phyloP scores from a whole-genome alignment of 2,888 invertebrate genomes.

The Patella caerulea region DNA sequence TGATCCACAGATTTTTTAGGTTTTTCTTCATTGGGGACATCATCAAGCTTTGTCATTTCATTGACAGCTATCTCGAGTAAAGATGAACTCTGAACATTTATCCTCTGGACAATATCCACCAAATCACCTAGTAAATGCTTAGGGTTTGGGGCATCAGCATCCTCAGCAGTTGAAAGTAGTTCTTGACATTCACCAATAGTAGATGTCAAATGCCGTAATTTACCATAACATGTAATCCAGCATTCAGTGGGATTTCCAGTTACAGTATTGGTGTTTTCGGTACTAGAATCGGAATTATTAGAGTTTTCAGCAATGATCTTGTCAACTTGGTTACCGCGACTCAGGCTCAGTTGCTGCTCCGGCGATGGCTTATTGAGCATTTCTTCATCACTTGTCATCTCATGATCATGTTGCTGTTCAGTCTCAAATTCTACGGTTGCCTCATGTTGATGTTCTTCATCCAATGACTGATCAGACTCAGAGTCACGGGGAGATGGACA shows the following conservation, averaged over 20 bases:
- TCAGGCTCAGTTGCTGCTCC: too few relatives aligned
- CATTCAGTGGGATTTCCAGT: not conserved
- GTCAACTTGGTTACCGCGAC: too few relatives aligned
- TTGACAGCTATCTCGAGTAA: not conserved
- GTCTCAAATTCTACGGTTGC: too few relatives aligned
- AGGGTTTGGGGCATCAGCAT: not conserved
- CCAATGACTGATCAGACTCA: too few relatives aligned
- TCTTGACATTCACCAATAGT: not conserved
- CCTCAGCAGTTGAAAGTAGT: not conserved
- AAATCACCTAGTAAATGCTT: not conserved
- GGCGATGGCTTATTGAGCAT: too few relatives aligned
- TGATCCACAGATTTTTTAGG: not conserved
- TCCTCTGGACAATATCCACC: not conserved
- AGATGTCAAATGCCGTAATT: not conserved
- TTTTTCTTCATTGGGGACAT: not conserved
- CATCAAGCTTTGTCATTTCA: not conserved
- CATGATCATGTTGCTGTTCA: too few relatives aligned
- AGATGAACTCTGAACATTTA: too few relatives aligned
- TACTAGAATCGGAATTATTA: not conserved
- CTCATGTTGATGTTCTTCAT: too few relatives aligned
- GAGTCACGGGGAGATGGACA: too few relatives aligned
- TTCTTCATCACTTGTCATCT: too few relatives aligned
- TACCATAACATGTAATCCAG: not conserved
- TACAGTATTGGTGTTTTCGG: too few relatives aligned
- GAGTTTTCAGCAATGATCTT: not conserved